phyloP scores from a whole-genome alignment of 2,797 vertebrate species.

The Hypotaenidia okinawae region DNA sequence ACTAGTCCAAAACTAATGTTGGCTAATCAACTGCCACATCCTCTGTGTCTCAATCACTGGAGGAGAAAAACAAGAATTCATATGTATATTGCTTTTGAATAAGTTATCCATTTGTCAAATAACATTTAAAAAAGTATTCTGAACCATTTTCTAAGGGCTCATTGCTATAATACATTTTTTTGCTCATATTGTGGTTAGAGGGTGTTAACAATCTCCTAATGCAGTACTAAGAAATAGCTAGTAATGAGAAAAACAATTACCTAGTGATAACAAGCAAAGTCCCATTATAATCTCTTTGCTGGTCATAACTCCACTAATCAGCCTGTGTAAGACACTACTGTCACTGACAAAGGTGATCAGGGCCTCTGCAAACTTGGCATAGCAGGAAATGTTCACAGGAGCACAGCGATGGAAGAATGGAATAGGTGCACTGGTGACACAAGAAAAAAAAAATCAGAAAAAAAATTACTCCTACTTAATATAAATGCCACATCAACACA shows the following conservation, averaged over 20 bases:
- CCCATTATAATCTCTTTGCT: slow-evolving; percentile 99
- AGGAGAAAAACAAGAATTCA: slow-evolving; percentile 42
- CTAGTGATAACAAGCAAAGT: slow-evolving; percentile 95
- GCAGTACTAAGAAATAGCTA: slow-evolving; percentile 80
- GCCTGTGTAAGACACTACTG: slow-evolving; percentile 94
- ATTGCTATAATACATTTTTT: slow-evolving; percentile 31
- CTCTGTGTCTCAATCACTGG: background rate
- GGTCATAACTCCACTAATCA: slow-evolving; percentile 95
- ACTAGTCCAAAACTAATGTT: background rate
- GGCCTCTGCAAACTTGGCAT: slow-evolving; percentile 94
- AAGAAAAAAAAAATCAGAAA: slow-evolving; percentile 88
- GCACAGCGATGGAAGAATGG: slow-evolving; percentile 98
- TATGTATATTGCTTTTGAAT: slow-evolving; percentile 57
- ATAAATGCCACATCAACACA: slow-evolving; percentile 87
- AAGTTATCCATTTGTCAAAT: slow-evolving; percentile 54
- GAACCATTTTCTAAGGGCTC: slow-evolving; percentile 54
- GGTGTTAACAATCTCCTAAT: slow-evolving; percentile 74
- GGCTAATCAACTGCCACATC: slow-evolving; percentile 31
- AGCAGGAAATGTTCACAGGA: slow-evolving; percentile 95
- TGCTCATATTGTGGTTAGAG: slow-evolving; percentile 65
- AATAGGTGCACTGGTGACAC: slow-evolving; percentile 90
- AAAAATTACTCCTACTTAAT: slow-evolving; percentile 88
- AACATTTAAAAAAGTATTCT: slow-evolving; percentile 22
- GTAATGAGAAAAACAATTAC: slow-evolving; percentile 89
- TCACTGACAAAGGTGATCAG: slow-evolving; percentile 97